Percentiles rank a stretch among this genome's conserved stretches.
These are phyloP conservation scores for Barnardius zonarius DNA, from an alignment of 2,113 vertebrate genomes.

Conservation along the genomic window DNA sequence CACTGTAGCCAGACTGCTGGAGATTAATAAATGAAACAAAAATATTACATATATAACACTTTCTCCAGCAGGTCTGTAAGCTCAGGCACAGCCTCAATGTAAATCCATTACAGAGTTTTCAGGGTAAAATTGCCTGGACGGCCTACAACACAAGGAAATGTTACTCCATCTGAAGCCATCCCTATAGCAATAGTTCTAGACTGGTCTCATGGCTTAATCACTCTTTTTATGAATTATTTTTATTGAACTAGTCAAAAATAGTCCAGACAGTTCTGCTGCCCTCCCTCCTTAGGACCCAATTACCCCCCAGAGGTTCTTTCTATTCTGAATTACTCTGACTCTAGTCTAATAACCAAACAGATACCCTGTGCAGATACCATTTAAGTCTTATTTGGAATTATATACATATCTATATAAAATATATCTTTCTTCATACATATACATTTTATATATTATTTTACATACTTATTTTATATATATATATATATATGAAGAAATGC, in stretches of 20 bases:
- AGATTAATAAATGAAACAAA: neutral
- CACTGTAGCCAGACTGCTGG: neutral
- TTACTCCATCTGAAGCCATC: neutral
- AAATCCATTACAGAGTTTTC: neutral
- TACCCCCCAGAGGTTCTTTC: neutral
- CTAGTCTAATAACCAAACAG: neutral
- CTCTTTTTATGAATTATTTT: neutral
- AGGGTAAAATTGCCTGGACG: neutral
- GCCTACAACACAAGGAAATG: neutral
- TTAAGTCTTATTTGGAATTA: neutral
- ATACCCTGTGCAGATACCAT: neutral
- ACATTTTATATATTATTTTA: neutral
- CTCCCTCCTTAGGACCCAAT: neutral
- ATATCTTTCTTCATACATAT: neutral
- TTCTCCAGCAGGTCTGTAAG: neutral
- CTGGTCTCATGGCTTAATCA: neutral
- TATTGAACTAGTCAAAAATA: neutral
- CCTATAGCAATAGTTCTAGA: neutral
- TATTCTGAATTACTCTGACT: neutral
- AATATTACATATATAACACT: neutral
- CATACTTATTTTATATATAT: neutral
- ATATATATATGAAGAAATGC: neutral
- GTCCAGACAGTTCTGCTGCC: neutral
- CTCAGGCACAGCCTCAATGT: neutral
- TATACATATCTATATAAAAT: neutral